These are phyloP conservation scores for Leptopilina boulardi DNA, from an alignment of 1,140 invertebrate species.

Conservation along the genomic window DNA sequence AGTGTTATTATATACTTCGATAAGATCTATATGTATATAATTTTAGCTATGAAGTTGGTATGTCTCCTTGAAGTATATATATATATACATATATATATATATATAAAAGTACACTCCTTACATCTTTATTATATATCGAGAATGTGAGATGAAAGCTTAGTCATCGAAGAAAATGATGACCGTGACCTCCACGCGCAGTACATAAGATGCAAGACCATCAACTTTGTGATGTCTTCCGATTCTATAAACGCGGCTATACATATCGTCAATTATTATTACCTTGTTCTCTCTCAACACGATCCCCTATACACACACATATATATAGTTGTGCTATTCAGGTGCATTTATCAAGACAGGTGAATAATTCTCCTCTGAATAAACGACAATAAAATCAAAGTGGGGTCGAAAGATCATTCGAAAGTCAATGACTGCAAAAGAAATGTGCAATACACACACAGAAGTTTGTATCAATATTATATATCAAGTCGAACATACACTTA, in stretches of 20 bases:
- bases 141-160: constrained; percentile 13
- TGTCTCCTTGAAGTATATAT: background rate
- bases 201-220: background rate
- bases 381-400: constrained; percentile 5
- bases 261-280: constrained; percentile 10
- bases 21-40: background rate
- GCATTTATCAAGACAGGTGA: constrained; percentile 5
- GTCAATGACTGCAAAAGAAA: constrained; percentile 9
- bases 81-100: no score
- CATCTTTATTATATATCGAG: background rate
- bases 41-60: background rate
- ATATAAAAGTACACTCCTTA: background rate
- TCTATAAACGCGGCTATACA: background rate
- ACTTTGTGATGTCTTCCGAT: background rate
- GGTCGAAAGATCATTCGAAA: constrained; percentile 11
- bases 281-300: constrained; percentile 5
- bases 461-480: constrained; percentile 18
- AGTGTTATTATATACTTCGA: background rate
- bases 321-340: background rate
- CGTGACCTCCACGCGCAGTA: background rate
- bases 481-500: background rate
- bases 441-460: background rate
- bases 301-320: no score
- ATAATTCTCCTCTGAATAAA: background rate
- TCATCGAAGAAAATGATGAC: constrained; percentile 15